phyloP scores from a whole-genome alignment of 1,140 invertebrate species.

The Schlechtendalia chinensis region DNA sequence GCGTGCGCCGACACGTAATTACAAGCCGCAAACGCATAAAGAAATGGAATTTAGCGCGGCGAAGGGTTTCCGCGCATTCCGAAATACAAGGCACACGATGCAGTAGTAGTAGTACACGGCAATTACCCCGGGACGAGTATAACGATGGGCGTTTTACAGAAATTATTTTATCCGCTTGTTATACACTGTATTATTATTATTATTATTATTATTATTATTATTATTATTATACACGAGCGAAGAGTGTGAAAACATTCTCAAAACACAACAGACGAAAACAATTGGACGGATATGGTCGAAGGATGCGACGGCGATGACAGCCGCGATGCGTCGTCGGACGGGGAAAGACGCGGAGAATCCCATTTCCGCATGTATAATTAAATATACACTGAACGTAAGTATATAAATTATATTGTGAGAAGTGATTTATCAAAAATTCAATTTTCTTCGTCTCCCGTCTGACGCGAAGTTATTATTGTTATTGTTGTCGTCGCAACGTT shows the following conservation, averaged over 20 bases:
- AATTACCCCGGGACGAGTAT: not conserved
- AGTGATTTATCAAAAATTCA: constrained; percentile 40
- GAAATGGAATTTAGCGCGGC: constrained; percentile 1
- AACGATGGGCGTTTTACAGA: not conserved
- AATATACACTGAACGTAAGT: not conserved
- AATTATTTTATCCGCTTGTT: not conserved
- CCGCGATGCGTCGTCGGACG: no score
- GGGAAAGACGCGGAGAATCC: not conserved
- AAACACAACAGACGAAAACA: not conserved
- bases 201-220: no score
- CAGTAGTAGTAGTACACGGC: not conserved
- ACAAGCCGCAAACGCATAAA: not conserved
- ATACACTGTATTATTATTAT: no score
- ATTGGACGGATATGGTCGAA: not conserved
- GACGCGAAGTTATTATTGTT: not conserved
- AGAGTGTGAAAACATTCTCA: not conserved
- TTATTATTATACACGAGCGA: no score
- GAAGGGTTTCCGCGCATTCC: not conserved
- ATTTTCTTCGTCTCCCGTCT: constrained; percentile 7
- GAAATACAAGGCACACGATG: not conserved
- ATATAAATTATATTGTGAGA: not conserved
- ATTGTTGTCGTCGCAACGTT: not conserved
- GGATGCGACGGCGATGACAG: not conserved
- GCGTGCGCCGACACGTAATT: not conserved
- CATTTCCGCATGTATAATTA: constrained; percentile 30